Evolutionary conservation across 64 coral and sea anemone genomes (phyloP).

Genomic region (Porites australiensis): DNA sequence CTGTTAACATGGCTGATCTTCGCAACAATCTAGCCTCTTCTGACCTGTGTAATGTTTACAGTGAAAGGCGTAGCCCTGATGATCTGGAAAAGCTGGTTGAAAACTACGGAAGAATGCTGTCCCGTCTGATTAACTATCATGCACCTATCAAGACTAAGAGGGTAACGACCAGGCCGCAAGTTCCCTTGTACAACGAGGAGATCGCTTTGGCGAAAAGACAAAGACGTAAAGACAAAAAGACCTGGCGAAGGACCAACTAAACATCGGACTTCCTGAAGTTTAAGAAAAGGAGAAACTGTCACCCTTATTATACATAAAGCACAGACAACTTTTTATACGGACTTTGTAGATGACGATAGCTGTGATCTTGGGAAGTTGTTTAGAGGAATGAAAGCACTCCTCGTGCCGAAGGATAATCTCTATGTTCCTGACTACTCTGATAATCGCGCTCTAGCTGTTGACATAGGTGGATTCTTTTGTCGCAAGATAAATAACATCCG

Average conservation of each 20-base stretch:
- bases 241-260: too few relatives aligned
- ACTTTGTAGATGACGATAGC: slow-evolving; percentile 54
- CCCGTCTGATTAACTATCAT: too few relatives aligned
- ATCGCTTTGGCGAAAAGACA: too few relatives aligned
- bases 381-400: slow-evolving; percentile 68
- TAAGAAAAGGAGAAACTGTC: too few relatives aligned
- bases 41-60: slow-evolving; percentile 26
- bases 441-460: slow-evolving; percentile 39
- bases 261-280: too few relatives aligned
- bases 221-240: too few relatives aligned
- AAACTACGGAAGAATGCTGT: too few relatives aligned
- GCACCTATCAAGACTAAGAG: too few relatives aligned
- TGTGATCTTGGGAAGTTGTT: slow-evolving; percentile 65
- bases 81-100: not conserved
- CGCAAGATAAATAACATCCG: slow-evolving; percentile 64
- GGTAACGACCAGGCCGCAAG: too few relatives aligned
- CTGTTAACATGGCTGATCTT: not conserved
- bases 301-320: not conserved
- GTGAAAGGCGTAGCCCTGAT: slow-evolving; percentile 2
- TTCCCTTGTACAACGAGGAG: too few relatives aligned
- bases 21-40: slow-evolving; percentile 48
- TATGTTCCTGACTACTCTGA: slow-evolving; percentile 37
- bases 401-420: slow-evolving; percentile 39
- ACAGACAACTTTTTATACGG: not conserved
- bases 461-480: slow-evolving; percentile 61